Base-by-base conservation (phyloP, 2,113 vertebrate genomes). In the Tursiops truncatus region DNA sequence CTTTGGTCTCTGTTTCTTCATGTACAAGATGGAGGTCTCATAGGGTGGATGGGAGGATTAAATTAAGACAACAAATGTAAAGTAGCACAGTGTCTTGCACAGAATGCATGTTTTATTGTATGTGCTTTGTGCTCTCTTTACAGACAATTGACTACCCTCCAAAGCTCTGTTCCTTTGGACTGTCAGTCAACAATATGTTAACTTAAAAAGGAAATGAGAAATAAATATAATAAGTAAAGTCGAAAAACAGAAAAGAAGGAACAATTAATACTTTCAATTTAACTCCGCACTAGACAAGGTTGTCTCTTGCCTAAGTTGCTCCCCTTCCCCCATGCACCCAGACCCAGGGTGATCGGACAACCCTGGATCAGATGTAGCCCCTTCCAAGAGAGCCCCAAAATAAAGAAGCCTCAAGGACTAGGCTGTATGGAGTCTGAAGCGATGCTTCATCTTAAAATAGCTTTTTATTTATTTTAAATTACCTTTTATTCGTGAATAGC, bases 391-490 rank as follows among this genome's bases (percentile, higher is more conserved):
- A 56, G 4, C 50, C 28, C 21, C 47, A 28, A 63, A 53, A 33
- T 31, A 68, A 79, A 67, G 21, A 31, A 88, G 13, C 18, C 82
- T 26, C 56, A 31, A 36, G 13, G 41, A 36, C 38, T 36, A 88
- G 76, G 58, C 25, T 73, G 3, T 41, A 31, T 68, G 31, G 20
- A 93, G 33, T 36, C 36, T 91, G 26, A 63, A 67, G 38, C 91
- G 58, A 74, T 68, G 36, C 56, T 44, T 60, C 26, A 84, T 74
- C 26, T 53, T 50, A 70, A 87, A 84, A 84, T 83, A 70, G 26
- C 2, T 2, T 84, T 94, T 89, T 87, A 92, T 80, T 94, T 79
- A 58, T 62, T 95, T 90, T 62, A 86, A 85, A 65, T 74, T 18
- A 50, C 28, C 28, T 62, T 15, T 62, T 8, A 70, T 86, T 91